Conservation (phyloP, 2,888 invertebrate species). For the Aphodius granarius region DNA sequence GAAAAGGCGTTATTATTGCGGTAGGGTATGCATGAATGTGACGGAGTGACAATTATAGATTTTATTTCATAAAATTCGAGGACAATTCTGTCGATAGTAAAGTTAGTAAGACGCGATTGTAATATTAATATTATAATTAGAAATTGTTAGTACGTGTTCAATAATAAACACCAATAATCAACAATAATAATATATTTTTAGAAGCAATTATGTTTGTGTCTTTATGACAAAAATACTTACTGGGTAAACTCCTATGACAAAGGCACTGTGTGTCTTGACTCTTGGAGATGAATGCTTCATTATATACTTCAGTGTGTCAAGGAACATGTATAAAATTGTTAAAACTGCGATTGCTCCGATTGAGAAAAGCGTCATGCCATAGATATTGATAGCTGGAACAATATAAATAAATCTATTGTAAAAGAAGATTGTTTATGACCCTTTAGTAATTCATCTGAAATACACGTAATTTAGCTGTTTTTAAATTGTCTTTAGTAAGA, state of each 20-base stretch:
- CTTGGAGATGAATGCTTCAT: slow-evolving; percentile 58
- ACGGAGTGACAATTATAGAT: background rate
- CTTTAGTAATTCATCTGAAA: background rate
- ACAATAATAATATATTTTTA: background rate
- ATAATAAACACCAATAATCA: background rate
- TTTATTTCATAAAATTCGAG: background rate
- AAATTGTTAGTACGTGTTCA: background rate
- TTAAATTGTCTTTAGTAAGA: background rate
- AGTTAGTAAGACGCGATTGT: background rate
- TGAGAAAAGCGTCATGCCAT: slow-evolving; percentile 60
- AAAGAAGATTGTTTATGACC: background rate
- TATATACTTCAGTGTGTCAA: slow-evolving; percentile 59
- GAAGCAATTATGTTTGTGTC: background rate
- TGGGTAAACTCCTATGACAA: slow-evolving; percentile 66
- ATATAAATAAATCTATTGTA: slow-evolving; percentile 11
- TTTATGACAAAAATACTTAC: slow-evolving; percentile 53
- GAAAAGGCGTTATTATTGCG: background rate
- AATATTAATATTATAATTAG: background rate
- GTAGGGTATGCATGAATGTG: background rate
- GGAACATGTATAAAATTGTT: slow-evolving; percentile 57
- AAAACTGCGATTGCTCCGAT: slow-evolving; percentile 57
- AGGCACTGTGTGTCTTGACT: slow-evolving; percentile 58
- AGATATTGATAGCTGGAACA: slow-evolving; percentile 59
- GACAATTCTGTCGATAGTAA: no score
- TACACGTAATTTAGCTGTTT: background rate